Base-by-base conservation (phyloP, 2,888 invertebrate species). In the Eumerus sabulonum region DNA sequence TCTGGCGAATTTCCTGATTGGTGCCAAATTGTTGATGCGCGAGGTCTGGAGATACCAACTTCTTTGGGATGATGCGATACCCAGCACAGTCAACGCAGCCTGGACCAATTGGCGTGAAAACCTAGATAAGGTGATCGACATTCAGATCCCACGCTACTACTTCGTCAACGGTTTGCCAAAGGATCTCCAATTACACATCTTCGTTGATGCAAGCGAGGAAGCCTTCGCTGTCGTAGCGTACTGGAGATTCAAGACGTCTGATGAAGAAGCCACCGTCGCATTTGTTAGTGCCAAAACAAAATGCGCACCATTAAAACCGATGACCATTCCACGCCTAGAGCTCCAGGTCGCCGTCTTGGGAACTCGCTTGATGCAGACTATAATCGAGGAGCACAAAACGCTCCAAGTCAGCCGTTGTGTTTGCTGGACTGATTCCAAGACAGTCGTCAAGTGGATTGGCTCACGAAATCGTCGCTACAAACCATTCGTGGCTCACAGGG, bases 401-500 rank as follows among this genome's bases (percentile, higher is more conserved):
- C n/a, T n/a, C n/a, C n/a, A n/a, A n/a, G n/a, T n/a, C n/a, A 67
- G 9, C 17, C 42, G 54, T n/a, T 45, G 38, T n/a, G 13, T 70
- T 13, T 36, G 60, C 0, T 70, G 70, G 77, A 74, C 40, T 16
- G 67, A 77, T 17, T 47, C 74, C 17, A 53, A 64, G 56, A 74
- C 74, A 0, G 73, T 81, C 7, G 17, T 82, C 19, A 71, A 74
- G 13, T 82, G 72, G 82, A 68, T 79, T n/a, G 12, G 13, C 9
- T 48, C 57, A 9, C 53, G 70, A 14, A 54, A 47, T 13, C 77
- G 77, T 11, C 63, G 72, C 4, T 82, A 76, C 40, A 82, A 82
- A 59, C 82, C 83, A 13, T 85, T 40, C 5, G 40, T 40, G 11
- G 82, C 84, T 0, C 79, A 82, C 60, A 60, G 84, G 47, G 68